Evolutionary conservation across 2,797 vertebrate genomes (phyloP), one percentile per base, ranked within the genome.

Genomic region (Todus mexicanus): DNA sequence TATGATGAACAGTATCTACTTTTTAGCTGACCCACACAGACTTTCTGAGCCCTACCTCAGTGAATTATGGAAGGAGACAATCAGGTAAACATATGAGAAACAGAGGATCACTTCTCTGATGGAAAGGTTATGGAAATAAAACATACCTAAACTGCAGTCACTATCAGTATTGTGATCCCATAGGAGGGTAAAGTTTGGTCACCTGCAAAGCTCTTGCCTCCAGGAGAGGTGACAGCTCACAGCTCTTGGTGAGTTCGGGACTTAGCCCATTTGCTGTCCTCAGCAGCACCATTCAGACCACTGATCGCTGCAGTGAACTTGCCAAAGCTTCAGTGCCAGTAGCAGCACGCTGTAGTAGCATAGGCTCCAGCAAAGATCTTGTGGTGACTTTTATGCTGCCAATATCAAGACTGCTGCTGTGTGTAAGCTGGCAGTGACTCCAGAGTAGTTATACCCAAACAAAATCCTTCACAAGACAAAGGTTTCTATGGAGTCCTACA

Each of bases 251-350:
- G 50, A 25, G 33, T n/a, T 43, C 61, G 79, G 33, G 51, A 19
- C 31, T 64, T 56, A 42, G 37, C 9, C 37, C 10, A 3, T 69
- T 50, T 59, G 33, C 47, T 0, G 0, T 25, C 64, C 27, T 54
- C 37, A 45, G 40, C 29, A 1, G 0, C 0, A 0, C 19, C 1
- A 0, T 40, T 70, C 10, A 15, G 37, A 47, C 12, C 29, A 11
- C 40, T 40, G 31, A 40, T 17, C 1, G 0, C 19, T 45, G 20
- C 3, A 4, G 22, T 27, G 56, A 57, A 31, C 8, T 2, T 17
- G 23, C 31, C 15, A 22, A 73, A 70, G 63, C 33, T 43, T 47
- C 66, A 33, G 31, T 10, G 38, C 18, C 26, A 42, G 37, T 7
- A 51, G 40, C 45, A 87, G 31, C 42, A 74, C 26, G 31, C 40